Conservation (phyloP, 1,140 invertebrate genomes). For the Brachionus paranguensis region DNA sequence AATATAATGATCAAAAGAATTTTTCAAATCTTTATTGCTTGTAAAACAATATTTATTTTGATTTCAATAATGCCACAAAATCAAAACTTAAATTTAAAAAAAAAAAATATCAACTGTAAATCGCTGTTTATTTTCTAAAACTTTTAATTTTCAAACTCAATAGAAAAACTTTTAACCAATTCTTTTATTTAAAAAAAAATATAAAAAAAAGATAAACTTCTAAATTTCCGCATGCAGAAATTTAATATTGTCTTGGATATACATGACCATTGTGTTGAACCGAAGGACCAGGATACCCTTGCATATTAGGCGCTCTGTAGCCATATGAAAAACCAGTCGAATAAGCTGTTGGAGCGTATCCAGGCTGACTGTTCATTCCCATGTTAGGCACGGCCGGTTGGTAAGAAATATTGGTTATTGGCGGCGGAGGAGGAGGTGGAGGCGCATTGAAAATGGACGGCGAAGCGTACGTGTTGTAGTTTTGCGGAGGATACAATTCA, state of each 20-base stretch:
- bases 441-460: not conserved
- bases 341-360: not conserved
- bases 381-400: not conserved
- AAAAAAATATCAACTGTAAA: too few relatives aligned
- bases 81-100: too few relatives aligned
- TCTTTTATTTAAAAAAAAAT: not conserved
- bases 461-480: not conserved
- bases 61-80: too few relatives aligned
- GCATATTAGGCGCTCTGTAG: not conserved
- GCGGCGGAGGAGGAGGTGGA: not conserved
- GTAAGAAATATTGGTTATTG: not conserved
- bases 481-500: slow-evolving; percentile 8
- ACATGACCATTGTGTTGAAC: not conserved
- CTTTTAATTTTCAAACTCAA: not conserved
- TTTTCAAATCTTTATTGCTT: too few relatives aligned
- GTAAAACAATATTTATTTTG: too few relatives aligned
- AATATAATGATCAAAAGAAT: too few relatives aligned
- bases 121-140: not conserved
- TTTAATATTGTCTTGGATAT: slow-evolving; percentile 23
- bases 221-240: not conserved
- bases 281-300: not conserved
- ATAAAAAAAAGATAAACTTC: not conserved
- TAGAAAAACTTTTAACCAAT: not conserved
- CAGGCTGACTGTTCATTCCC: not conserved
- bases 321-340: not conserved